Base-by-base conservation (phyloP, 2,888 invertebrate genomes). In the Meiosimyza platycephala region DNA sequence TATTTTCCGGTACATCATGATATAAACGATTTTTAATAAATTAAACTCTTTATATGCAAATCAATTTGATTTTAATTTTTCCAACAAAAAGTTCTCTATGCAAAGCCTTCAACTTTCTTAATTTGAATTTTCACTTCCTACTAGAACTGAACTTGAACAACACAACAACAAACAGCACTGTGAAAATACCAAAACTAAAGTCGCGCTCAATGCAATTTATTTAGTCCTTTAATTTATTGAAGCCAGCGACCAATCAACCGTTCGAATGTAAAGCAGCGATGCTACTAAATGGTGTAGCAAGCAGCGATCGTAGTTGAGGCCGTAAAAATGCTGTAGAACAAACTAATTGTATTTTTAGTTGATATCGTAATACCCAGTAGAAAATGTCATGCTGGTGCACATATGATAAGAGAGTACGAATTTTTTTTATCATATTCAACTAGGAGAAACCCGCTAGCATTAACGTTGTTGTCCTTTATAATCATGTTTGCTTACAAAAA, bases 1-100 rank as follows among this genome's bases (percentile, higher is more conserved):
- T 59, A 76, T 54, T 72, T 72, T 73, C 57, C 59, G 72, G 52
- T 64, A 70, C 67, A 75, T 66, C 75, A 73, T 76, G 71, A 71
- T 54, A 64, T 69, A 63, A 70, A 60, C 57, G 54, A 28, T 67
- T 60, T 65, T 59, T 71, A 40, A 40, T 40, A 9, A 40, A 40
- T 40, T 40, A 40, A 40, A 7, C 57, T 50, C 62, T 55, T 71
- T 55, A 40, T 52, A 40, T 63, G 15, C 18, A 59, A 28, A 59
- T 67, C 12, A n/a, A 15, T 60, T 69, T 51, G n/a, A 63, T 62
- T 47, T 33, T 40, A 5, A 13, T n/a, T 47, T 62, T 63, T 15
- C n/a, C 47, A 40, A 15, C 1, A 12, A 40, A 40, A 9, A n/a
- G n/a, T 40, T 40, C 4, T 40, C 48, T 13, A 48, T 15, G 13